phyloP scores from a whole-genome alignment of 2,113 vertebrate genomes.

The Cyanoliseus patagonus region DNA sequence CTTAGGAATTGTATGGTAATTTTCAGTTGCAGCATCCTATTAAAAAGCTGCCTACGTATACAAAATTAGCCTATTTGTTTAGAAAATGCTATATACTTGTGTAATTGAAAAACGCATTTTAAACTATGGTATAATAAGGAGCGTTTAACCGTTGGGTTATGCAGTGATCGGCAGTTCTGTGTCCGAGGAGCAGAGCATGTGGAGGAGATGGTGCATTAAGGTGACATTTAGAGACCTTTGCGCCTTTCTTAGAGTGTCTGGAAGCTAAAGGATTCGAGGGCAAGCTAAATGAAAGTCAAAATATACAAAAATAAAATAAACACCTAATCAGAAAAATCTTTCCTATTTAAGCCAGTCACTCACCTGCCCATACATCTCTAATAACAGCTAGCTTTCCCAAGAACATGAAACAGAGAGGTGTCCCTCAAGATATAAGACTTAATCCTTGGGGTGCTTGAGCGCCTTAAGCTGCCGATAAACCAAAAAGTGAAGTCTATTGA shows the following conservation, averaged over 20 bases:
- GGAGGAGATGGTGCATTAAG: not conserved
- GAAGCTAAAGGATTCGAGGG: not conserved
- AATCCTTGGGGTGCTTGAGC: not conserved
- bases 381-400: not conserved
- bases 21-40: not conserved
- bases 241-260: not conserved
- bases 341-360: not conserved
- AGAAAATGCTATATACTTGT: not conserved
- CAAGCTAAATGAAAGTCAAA: not conserved
- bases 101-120: constrained; percentile 40
- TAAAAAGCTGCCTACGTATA: constrained; percentile 29
- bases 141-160: not conserved
- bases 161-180: not conserved
- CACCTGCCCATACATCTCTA: not conserved
- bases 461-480: constrained; percentile 27
- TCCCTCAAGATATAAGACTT: not conserved
- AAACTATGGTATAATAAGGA: not conserved
- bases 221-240: not conserved
- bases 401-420: not conserved
- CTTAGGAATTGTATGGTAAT: constrained; percentile 2
- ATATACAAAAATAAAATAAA: not conserved
- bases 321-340: not conserved
- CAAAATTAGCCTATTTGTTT: constrained; percentile 46
- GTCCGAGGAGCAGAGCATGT: accelerated
- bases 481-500: not conserved